Evolutionary conservation across 2,797 vertebrate species (phyloP), one percentile per base, ranked within the genome.

Genomic region (Chloroceryle amazona): DNA sequence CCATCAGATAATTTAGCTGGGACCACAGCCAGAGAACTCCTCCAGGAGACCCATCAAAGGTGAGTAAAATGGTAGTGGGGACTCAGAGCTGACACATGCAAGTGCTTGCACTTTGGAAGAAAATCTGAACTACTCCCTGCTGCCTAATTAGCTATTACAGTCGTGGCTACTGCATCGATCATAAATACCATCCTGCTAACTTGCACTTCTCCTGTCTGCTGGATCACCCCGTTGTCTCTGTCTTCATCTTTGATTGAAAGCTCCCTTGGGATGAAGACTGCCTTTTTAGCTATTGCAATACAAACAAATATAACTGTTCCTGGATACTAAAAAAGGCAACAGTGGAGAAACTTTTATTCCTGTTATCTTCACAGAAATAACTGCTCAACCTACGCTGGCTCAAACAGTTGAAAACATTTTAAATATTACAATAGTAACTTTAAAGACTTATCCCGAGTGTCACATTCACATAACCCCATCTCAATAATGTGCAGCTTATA

Each of bases 141-240:
- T 92, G 91, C 70, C 88, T 93, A 93, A 93, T 92, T 90, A 93
- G 91, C 90, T 89, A 96, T 19, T 92, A 76, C 73, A 93, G 66
- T 76, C 90, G 25, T 22, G 44, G 70, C 66, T 63, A 76, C 63
- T 6, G 6, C 60, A 79, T 3, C 44, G 63, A 84, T 79, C 85
- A 67, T 71, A 96, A 93, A 94, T 22, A 90, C n/a, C 6, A 0
- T 44, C 20, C 73, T 42, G 51, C 35, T 82, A 82, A 25, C 80
- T 57, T 70, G 62, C 3, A 17, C 58, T 67, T 91, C 75, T 83
- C 41, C 79, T 52, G 22, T 41, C 72, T 79, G 31, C 63, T 76
- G 55, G 11, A 66, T 51, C 7, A 1, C 47, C 49, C 31, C 19
- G 35, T 13, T 84, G 82, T 68, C 39, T 76, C 79, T 86, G 80